Evolutionary conservation across 1,140 invertebrate species (phyloP).

Genomic region (Scaptodrosophila lebanonensis): DNA sequence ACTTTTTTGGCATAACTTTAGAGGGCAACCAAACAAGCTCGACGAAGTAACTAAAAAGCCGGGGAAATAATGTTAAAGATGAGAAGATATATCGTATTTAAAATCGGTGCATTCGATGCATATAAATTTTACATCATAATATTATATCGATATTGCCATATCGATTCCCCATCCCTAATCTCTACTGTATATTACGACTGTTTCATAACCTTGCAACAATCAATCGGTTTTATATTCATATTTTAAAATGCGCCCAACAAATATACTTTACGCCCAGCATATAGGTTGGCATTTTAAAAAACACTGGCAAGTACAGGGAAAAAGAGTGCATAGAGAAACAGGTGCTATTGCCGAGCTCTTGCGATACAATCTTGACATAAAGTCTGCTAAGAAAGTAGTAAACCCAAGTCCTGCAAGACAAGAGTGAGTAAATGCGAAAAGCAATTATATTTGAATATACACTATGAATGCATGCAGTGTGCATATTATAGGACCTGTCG

Average conservation of each 20-base stretch:
- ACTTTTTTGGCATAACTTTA: too few relatives aligned
- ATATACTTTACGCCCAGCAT: conserved; percentile 81
- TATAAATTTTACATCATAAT: too few relatives aligned
- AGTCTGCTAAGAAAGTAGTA: conserved; percentile 35
- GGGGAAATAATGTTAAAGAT: too few relatives aligned
- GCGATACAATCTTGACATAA: conserved; percentile 41
- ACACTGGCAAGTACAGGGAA: conserved; percentile 83
- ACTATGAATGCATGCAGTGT: conserved; percentile 50
- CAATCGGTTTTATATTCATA: too few relatives aligned
- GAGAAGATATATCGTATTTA: too few relatives aligned
- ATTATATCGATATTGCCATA: too few relatives aligned
- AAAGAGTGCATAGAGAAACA: conserved; percentile 78
- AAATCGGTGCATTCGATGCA: too few relatives aligned
- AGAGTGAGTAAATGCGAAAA: conserved; percentile 44
- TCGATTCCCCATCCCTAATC: too few relatives aligned
- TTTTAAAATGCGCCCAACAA: conserved; percentile 83
- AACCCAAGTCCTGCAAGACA: conserved; percentile 9
- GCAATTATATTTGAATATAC: background rate
- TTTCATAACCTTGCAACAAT: too few relatives aligned
- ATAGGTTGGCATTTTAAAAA: conserved; percentile 83
- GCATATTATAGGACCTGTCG: conserved; percentile 77
- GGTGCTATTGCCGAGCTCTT: conserved; percentile 78
- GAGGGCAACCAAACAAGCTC: too few relatives aligned
- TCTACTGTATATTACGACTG: too few relatives aligned
- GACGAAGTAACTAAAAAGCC: too few relatives aligned